A percentile compares a stretch with the other conserved stretches of the same genome.
Conservation (phyloP, 2,888 invertebrate species). For the Amblyjoppa proteus region DNA sequence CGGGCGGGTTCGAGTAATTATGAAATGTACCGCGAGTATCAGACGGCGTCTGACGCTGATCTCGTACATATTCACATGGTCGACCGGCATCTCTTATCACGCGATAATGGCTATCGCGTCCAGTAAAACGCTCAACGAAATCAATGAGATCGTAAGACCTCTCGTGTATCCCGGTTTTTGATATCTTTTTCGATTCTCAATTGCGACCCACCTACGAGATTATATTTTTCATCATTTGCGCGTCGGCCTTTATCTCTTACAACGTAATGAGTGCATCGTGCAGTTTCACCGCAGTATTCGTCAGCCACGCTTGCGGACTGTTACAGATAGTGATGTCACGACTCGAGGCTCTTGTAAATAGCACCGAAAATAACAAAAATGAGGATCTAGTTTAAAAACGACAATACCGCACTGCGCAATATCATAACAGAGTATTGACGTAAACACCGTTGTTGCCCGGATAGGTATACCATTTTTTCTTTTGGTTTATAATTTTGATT, state of each 20-base stretch:
- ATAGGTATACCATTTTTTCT: no score
- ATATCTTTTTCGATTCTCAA: conserved; percentile 66
- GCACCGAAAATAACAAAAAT: conserved; percentile 8
- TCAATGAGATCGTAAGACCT: conserved; percentile 41
- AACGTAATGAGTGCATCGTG: no score
- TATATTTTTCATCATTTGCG: not conserved
- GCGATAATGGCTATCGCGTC: conserved; percentile 70
- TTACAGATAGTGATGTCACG: conserved; percentile 66
- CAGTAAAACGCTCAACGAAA: conserved; percentile 35
- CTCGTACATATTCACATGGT: no score
- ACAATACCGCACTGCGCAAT: conserved; percentile 58
- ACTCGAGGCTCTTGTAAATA: conserved; percentile 56
- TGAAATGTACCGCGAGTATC: conserved; percentile 33
- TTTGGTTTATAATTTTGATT: not conserved
- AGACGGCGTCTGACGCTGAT: conserved; percentile 52
- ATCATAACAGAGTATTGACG: conserved; percentile 72
- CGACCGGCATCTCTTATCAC: conserved; percentile 69
- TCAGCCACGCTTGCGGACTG: conserved; percentile 72
- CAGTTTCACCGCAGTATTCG: conserved; percentile 50
- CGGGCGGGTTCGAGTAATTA: conserved; percentile 61
- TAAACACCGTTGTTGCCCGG: conserved; percentile 53
- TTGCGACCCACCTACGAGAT: conserved; percentile 68
- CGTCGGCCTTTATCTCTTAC: no score
- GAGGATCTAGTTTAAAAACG: conserved; percentile 46
- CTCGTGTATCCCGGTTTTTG: conserved; percentile 60